Evolutionary conservation across 1,140 invertebrate species (phyloP).

Genomic region (Heliothis virescens): DNA sequence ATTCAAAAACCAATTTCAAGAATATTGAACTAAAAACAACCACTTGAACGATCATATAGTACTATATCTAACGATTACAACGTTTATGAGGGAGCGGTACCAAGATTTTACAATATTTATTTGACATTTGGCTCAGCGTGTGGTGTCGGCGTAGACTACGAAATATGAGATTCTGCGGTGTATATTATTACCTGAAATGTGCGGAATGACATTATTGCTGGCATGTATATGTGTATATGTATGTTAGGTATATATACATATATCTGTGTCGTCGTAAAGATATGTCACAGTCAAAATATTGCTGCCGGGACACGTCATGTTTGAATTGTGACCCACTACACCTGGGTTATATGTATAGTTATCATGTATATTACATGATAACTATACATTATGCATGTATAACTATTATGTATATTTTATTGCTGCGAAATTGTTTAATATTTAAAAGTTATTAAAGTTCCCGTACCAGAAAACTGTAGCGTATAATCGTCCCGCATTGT

Average conservation of each 20-base stretch:
- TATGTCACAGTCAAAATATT: constrained; percentile 53
- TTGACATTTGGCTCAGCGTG: constrained; percentile 47
- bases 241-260: background rate
- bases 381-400: constrained; percentile 1
- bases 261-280: constrained; percentile 38
- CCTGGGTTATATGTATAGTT: constrained; percentile 5
- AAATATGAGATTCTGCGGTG: constrained; percentile 57
- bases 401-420: constrained; percentile 3
- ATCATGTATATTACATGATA: too few species aligned
- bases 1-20: constrained; percentile 12
- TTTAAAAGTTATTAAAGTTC: background rate
- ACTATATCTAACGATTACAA: constrained; percentile 39
- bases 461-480: background rate
- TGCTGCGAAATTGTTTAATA: background rate
- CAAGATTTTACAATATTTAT: constrained; percentile 58
- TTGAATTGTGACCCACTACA: constrained; percentile 34
- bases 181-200: constrained; percentile 58
- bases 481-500: background rate
- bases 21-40: constrained; percentile 14
- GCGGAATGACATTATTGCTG: constrained; percentile 55
- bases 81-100: constrained; percentile 33
- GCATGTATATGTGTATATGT: constrained; percentile 25
- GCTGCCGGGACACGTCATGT: constrained; percentile 45
- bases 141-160: constrained; percentile 44
- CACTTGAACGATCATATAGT: constrained; percentile 12